Evolutionary conservation across 2,797 vertebrate species (phyloP), one percentile per base, ranked within the genome.

Genomic region (Labeo calbasu): DNA sequence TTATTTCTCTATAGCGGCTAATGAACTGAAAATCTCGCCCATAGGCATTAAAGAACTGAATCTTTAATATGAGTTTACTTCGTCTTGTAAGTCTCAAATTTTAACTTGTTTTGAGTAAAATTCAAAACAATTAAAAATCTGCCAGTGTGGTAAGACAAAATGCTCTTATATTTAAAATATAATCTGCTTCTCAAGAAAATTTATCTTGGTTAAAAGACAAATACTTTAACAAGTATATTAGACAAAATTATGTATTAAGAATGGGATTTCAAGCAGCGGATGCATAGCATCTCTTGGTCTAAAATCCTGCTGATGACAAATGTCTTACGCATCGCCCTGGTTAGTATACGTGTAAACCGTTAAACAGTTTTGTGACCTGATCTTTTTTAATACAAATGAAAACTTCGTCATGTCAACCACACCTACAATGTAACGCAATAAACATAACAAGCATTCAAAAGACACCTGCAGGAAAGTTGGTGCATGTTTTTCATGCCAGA

Each of bases 401-500:
- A 48, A 23, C 23, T 32, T 61, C 28, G 75, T 61, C 25, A 23
- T 68, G 25, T 66, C 43, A 53, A 68, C 46, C 28, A n/a, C 25
- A 23, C 40, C 69, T 50, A 50, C 21, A 51, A 50, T 23, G 21
- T 63, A 77, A 77, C 53, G 3, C 32, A 72, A 82, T 82, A 82
- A 82, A 65, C 68, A 72, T 81, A 15, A 80, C 36, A 59, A 36
- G 70, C 43, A 23, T 73, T 82, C 48, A 53, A 32, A 61, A 53
- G 48, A 53, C 77, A 79, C 77, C 80, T 82, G 57, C 46, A 63
- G 36, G 23, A 63, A 51, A 17, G 5, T 13, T 61, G 13, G 5
- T 17, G 46, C 32, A 46, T 65, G 25, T 40, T 82, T 72, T 73
- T 61, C 57, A 32, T 76, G 63, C 72, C 72, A 83, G 72, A 83